phyloP scores from a whole-genome alignment of 1,140 invertebrate genomes.

The Achroia grisella region DNA sequence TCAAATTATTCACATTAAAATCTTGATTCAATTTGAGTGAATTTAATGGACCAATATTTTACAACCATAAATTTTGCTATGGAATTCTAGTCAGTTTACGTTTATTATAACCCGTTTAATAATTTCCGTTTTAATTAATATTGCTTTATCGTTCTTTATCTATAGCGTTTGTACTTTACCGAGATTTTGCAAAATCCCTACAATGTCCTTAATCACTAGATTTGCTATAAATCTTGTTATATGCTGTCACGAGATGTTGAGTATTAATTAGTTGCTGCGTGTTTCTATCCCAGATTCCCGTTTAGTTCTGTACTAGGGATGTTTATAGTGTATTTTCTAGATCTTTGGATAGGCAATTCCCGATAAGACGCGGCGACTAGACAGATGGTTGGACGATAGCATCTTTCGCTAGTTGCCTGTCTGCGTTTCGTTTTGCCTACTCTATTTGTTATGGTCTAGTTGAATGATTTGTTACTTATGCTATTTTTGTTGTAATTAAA shows the following conservation, averaged over 20 bases:
- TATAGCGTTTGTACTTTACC: slow-evolving; percentile 21
- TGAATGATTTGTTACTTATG: too few species aligned
- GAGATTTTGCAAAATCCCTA: slow-evolving; percentile 10
- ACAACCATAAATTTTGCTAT: slow-evolving; percentile 53
- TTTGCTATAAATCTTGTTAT: slow-evolving; percentile 19
- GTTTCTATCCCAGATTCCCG: slow-evolving; percentile 35
- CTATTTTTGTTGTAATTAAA: too few species aligned
- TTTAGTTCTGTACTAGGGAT: slow-evolving; percentile 34
- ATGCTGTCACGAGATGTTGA: slow-evolving; percentile 16
- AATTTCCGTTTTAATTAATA: slow-evolving; percentile 30
- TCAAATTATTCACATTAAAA: slow-evolving; percentile 33
- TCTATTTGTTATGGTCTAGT: slow-evolving; percentile 23
- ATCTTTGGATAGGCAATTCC: slow-evolving; percentile 37
- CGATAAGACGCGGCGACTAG: slow-evolving; percentile 41
- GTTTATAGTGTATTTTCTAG: slow-evolving; percentile 33
- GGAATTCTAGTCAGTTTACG: slow-evolving; percentile 44
- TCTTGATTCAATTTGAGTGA: slow-evolving; percentile 38
- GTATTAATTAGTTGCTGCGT: slow-evolving; percentile 42
- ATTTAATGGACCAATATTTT: slow-evolving; percentile 52
- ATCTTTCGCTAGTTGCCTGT: slow-evolving; percentile 29
- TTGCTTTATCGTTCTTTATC: slow-evolving; percentile 21
- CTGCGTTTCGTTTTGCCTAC: slow-evolving; percentile 26
- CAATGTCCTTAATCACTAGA: slow-evolving; percentile 7
- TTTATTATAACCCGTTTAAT: slow-evolving; percentile 35
- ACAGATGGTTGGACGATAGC: slow-evolving; percentile 36